Conservation (phyloP, 2,113 vertebrate species). For the Empidonax alnorum region DNA sequence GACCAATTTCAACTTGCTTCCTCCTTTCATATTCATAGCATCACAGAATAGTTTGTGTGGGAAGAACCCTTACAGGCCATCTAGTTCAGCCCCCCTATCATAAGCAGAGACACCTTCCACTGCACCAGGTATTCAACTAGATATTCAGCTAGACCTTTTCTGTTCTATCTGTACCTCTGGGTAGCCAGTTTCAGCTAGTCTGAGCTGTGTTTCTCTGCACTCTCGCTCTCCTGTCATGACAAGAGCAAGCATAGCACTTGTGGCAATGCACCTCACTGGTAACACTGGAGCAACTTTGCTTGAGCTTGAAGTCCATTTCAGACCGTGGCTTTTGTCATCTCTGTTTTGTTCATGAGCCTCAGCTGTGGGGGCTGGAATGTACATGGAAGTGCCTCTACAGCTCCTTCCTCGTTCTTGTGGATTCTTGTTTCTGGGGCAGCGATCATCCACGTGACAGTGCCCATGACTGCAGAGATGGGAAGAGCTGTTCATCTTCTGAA, state of each 20-base stretch:
- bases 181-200: accelerated
- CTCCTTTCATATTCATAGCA: no score
- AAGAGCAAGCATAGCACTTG: accelerated
- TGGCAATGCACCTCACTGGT: accelerated
- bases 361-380: no score
- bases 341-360: not conserved
- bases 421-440: not conserved
- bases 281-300: not conserved
- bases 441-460: accelerated
- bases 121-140: not conserved
- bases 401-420: accelerated
- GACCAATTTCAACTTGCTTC: not conserved
- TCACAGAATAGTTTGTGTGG: not conserved
- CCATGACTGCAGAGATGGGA: not conserved
- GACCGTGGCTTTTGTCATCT: not conserved
- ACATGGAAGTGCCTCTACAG: no score
- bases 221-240: not conserved
- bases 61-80: not conserved
- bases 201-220: not conserved
- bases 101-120: not conserved
- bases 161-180: not conserved
- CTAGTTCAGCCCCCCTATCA: not conserved
- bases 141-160: not conserved
- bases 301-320: not conserved
- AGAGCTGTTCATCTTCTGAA: not conserved